Percentiles rank a stretch among this genome's conserved stretches.
phyloP scores from a whole-genome alignment of 2,797 vertebrate species.

The Sparus aurata region DNA sequence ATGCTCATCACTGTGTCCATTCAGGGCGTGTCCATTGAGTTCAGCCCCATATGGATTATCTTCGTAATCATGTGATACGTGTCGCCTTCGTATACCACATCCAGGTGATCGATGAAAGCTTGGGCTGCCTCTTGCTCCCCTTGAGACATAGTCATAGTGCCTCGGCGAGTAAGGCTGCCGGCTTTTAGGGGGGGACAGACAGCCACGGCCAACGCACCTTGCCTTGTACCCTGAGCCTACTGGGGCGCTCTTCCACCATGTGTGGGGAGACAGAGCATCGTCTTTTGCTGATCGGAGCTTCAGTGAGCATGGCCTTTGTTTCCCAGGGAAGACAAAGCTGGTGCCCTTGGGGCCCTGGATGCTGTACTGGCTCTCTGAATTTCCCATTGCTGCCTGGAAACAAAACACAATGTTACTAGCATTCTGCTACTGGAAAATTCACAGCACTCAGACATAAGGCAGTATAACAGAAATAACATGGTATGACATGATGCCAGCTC shows the following conservation, averaged over 20 bases:
- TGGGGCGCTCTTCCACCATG: conserved; percentile 87
- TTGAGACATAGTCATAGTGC: conserved; percentile 85
- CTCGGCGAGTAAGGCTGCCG: conserved; percentile 89
- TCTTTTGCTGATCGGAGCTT: conserved; percentile 90
- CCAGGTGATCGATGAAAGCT: conserved; percentile 71
- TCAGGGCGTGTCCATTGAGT: conserved; percentile 83
- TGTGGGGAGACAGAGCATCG: conserved; percentile 85
- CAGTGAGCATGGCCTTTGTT: conserved; percentile 90
- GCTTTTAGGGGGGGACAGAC: conserved; percentile 92
- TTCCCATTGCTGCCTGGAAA: conserved; percentile 90
- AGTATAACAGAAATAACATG: conserved; percentile 28
- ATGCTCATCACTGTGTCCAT: conserved; percentile 81
- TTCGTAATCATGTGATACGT: conserved; percentile 83
- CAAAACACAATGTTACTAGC: conserved; percentile 18
- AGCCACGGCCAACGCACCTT: conserved; percentile 90
- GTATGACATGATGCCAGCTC: conserved; percentile 49
- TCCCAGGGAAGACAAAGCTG: conserved; percentile 82
- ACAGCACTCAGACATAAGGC: conserved; percentile 25
- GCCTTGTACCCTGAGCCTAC: conserved; percentile 88
- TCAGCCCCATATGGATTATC: conserved; percentile 83
- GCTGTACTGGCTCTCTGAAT: conserved; percentile 97
- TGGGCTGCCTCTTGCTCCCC: conserved; percentile 77
- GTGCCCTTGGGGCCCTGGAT: conserved; percentile 91
- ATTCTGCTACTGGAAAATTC: conserved; percentile 26
- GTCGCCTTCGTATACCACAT: conserved; percentile 76